Percentiles rank a stretch among this genome's conserved stretches.
phyloP scores from a whole-genome alignment of 1,140 invertebrate genomes.

The Pseudomyrmex pallidus region DNA sequence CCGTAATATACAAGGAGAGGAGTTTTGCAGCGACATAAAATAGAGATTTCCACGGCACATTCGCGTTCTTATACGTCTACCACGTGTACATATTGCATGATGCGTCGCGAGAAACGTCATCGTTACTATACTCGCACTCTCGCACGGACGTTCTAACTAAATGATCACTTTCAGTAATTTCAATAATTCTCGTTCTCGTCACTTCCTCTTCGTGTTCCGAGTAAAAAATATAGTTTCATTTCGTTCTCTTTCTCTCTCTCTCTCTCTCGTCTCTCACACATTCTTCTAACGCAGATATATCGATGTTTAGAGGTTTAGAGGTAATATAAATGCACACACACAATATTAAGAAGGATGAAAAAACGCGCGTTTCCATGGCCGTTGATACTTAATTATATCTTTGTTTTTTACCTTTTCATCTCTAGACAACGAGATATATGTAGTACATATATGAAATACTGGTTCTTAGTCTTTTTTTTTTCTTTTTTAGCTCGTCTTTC shows the following conservation, averaged over 20 bases:
- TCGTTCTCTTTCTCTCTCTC: not conserved
- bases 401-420: not conserved
- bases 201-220: not conserved
- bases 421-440: conserved; percentile 17
- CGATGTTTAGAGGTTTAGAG: conserved; percentile 37
- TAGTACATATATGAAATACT: conserved; percentile 22
- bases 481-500: conserved; percentile 45
- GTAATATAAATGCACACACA: conserved; percentile 48
- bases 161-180: conserved; percentile 34
- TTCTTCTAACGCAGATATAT: conserved; percentile 22
- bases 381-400: conserved; percentile 38
- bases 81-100: not conserved
- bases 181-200: conserved; percentile 18
- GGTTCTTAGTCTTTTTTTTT: conserved; percentile 32
- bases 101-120: conserved; percentile 5
- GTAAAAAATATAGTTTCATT: conserved; percentile 55
- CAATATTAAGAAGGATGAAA: conserved; percentile 47
- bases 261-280: conserved; percentile 22
- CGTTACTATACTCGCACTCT: not conserved
- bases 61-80: not conserved
- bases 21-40: conserved; percentile 70
- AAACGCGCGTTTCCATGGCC: conserved; percentile 37
- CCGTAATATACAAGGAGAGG: conserved; percentile 12
- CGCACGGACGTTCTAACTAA: conserved; percentile 29
- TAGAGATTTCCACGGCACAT: conserved; percentile 65